A percentile compares a stretch with the other conserved stretches of the same genome.
These are phyloP conservation scores for Vesta saturnalis DNA, from an alignment of 2,888 invertebrate genomes.

Conservation along the genomic window DNA sequence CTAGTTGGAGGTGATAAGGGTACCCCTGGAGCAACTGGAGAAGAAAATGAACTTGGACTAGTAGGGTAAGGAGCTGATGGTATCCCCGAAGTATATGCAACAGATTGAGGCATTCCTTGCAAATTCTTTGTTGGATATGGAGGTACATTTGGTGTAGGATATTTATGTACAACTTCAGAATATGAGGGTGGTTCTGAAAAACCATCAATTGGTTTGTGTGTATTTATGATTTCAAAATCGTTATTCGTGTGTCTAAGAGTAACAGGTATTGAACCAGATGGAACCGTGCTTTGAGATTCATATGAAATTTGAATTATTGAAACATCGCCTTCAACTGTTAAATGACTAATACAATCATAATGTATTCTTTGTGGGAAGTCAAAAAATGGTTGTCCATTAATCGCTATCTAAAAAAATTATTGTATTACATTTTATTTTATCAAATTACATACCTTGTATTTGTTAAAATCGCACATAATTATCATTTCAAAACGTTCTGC, in stretches of 20 bases:
- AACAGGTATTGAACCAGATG: neutral
- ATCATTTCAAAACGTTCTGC: slow-evolving; percentile 78
- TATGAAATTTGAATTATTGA: slow-evolving; percentile 72
- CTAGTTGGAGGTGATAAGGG: neutral
- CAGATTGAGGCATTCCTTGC: no score
- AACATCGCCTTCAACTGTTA: slow-evolving; percentile 83
- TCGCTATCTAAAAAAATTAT: slow-evolving; percentile 70
- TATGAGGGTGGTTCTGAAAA: slow-evolving; percentile 11
- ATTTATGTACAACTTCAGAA: neutral
- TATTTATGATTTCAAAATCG: slow-evolving; percentile 12
- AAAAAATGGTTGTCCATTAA: slow-evolving; percentile 82
- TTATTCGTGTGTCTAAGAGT: neutral
- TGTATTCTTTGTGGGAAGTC: slow-evolving; percentile 81
- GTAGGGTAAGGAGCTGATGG: no score
- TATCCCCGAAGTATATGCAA: no score
- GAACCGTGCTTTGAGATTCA: slow-evolving; percentile 23
- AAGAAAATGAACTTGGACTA: neutral
- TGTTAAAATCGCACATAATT: slow-evolving; percentile 70
- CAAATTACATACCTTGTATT: slow-evolving; percentile 46
- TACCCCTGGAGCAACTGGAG: neutral
- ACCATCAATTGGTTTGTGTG: neutral
- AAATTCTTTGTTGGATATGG: neutral
- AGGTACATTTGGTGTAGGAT: neutral
- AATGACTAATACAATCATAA: slow-evolving; percentile 69
- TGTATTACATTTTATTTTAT: neutral